Conservation (phyloP, 2,888 invertebrate species). For the Drosophila pseudotalamancana region DNA sequence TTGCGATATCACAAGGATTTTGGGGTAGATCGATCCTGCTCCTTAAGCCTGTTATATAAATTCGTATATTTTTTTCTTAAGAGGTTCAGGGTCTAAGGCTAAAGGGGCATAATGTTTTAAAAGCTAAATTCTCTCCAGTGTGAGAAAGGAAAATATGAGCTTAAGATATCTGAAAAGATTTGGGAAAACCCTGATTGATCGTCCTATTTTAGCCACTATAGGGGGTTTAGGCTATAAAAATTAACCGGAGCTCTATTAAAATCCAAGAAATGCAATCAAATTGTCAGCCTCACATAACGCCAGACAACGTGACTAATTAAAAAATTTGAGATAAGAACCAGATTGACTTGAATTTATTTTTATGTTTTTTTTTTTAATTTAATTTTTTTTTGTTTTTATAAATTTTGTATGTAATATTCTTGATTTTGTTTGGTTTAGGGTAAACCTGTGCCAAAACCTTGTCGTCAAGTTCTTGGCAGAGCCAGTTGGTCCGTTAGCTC, state of each 20-base stretch:
- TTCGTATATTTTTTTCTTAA: too few relatives aligned
- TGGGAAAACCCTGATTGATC: neutral
- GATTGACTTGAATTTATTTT: slow-evolving; percentile 8
- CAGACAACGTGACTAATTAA: neutral
- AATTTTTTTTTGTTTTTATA: slow-evolving; percentile 11
- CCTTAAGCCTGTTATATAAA: too few relatives aligned
- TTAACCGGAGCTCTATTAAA: neutral
- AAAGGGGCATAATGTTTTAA: too few relatives aligned
- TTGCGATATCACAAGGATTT: too few relatives aligned
- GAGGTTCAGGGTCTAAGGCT: too few relatives aligned
- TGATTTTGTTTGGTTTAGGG: too few relatives aligned
- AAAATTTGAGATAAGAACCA: slow-evolving; percentile 12
- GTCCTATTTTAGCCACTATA: too few relatives aligned
- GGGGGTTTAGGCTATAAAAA: neutral
- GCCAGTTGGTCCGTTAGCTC: slow-evolving; percentile 2
- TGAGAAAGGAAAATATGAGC: too few relatives aligned
- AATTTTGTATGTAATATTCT: slow-evolving; percentile 8
- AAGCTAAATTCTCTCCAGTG: too few relatives aligned
- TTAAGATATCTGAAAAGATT: neutral
- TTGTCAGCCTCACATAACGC: neutral
- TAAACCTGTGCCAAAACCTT: slow-evolving; percentile 14
- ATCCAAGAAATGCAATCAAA: neutral
- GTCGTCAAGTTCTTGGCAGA: slow-evolving; percentile 35
- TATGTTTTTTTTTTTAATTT: neutral
- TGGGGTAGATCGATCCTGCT: too few relatives aligned